These are phyloP conservation scores for Sylvietta virens DNA, from an alignment of 2,113 vertebrate genomes.

Conservation along the genomic window DNA sequence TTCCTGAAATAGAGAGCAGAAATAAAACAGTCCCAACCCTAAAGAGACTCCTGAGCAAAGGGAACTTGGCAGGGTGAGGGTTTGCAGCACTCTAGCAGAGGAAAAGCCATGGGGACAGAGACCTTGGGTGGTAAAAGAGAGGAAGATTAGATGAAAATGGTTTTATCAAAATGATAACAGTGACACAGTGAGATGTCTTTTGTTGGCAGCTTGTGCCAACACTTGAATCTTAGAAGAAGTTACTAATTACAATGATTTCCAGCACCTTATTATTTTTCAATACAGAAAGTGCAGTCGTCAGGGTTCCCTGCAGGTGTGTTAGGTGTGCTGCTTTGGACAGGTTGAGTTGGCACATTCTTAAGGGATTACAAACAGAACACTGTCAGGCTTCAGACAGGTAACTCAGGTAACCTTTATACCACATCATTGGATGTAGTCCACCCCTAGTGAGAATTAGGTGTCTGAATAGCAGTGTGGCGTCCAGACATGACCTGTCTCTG, in stretches of 20 bases:
- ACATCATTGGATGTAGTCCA: background rate
- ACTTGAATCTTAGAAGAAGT: background rate
- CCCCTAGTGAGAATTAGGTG: background rate
- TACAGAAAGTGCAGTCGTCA: background rate
- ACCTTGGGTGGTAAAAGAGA: background rate
- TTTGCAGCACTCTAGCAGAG: background rate
- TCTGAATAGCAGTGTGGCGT: background rate
- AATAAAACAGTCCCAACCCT: background rate
- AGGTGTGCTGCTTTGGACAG: background rate
- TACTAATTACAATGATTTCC: background rate
- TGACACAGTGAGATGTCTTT: background rate
- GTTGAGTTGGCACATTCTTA: background rate
- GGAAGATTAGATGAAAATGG: background rate
- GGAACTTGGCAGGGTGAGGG: background rate
- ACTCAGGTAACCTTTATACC: background rate
- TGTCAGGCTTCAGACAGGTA: background rate
- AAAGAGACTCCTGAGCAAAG: background rate
- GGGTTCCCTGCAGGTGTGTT: background rate
- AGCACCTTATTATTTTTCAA: background rate
- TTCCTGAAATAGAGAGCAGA: background rate
- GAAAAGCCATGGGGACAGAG: background rate
- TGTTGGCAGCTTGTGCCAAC: background rate
- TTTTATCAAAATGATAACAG: background rate
- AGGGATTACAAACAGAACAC: background rate
- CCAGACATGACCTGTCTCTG: background rate